Evolutionary conservation across 2,113 vertebrate genomes (phyloP).

Genomic region (Pedionomus torquatus): DNA sequence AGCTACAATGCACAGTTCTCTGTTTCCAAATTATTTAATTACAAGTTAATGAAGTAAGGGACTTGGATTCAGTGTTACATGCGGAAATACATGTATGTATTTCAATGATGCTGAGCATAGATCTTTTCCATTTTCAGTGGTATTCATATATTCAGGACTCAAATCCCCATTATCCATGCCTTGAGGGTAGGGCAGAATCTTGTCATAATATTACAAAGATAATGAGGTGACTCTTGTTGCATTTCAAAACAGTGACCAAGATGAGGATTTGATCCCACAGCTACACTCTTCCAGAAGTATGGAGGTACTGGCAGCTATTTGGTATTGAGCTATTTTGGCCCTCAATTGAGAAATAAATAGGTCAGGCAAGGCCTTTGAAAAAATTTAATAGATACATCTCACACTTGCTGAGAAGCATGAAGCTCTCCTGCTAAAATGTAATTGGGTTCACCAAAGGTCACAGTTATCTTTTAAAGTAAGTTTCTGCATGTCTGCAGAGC

Average conservation of each 20-base stretch:
- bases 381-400: neutral
- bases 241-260: neutral
- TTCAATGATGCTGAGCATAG: neutral
- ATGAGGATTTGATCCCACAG: neutral
- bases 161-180: neutral
- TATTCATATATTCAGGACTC: neutral
- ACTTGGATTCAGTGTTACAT: neutral
- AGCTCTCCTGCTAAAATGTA: neutral
- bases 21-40: neutral
- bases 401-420: neutral
- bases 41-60: neutral
- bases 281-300: neutral
- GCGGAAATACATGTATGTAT: neutral
- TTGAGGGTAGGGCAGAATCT: neutral
- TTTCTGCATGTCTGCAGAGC: constrained; percentile 19
- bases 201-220: neutral
- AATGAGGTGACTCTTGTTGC: neutral
- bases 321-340: neutral
- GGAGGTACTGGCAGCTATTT: neutral
- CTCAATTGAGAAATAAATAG: neutral
- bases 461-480: neutral
- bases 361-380: neutral
- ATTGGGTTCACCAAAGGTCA: neutral
- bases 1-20: neutral
- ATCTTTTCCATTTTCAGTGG: neutral